Percentiles rank a stretch among this genome's conserved stretches.
These are phyloP conservation scores for Echiichthys vipera DNA, from an alignment of 2,797 vertebrate genomes.

Conservation along the genomic window DNA sequence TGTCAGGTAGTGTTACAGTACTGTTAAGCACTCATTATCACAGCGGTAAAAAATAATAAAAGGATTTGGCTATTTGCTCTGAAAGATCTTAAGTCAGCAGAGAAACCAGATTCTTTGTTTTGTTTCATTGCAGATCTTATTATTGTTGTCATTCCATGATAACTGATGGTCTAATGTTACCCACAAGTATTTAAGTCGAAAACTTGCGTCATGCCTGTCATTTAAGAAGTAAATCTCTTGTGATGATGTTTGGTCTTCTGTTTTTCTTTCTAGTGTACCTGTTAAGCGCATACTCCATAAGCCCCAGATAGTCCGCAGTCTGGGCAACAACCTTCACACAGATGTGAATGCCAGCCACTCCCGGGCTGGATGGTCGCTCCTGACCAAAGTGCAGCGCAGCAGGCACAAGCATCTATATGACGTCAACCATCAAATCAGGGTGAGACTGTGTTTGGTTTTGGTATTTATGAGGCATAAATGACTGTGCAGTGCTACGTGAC, in stretches of 20 bases:
- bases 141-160: no score
- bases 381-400: slow-evolving; percentile 93
- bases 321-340: slow-evolving; percentile 87
- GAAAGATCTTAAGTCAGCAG: no score
- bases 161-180: no score
- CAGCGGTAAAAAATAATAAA: no score
- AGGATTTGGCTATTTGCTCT: no score
- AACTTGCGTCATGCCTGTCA: background rate
- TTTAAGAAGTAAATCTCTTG: background rate
- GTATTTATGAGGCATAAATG: background rate
- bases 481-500: background rate
- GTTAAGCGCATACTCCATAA: slow-evolving; percentile 96
- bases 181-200: no score
- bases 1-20: no score
- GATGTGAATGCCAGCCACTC: slow-evolving; percentile 90
- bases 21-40: no score
- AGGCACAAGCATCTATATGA: slow-evolving; percentile 92
- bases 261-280: slow-evolving; percentile 85
- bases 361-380: slow-evolving; percentile 90
- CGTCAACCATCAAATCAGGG: slow-evolving; percentile 89
- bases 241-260: slow-evolving; percentile 7
- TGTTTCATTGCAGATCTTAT: no score
- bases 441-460: slow-evolving; percentile 57
- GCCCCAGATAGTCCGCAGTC: slow-evolving; percentile 92
- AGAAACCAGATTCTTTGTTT: no score